These are phyloP conservation scores for Microtus montanus DNA, from an alignment of 2,113 vertebrate species.

Conservation along the genomic window DNA sequence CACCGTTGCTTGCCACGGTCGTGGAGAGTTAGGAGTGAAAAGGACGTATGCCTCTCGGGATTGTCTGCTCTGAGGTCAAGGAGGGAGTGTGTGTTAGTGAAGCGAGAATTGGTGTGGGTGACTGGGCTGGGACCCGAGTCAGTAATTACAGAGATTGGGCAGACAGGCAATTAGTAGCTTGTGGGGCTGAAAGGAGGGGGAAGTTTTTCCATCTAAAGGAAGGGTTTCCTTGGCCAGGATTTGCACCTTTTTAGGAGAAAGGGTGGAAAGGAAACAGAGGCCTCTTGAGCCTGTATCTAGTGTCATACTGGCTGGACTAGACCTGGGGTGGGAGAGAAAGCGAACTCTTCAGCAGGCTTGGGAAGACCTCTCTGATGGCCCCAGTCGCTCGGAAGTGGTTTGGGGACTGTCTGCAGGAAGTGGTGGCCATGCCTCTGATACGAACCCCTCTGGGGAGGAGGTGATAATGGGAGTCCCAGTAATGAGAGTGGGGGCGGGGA, in stretches of 20 bases:
- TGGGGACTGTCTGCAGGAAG: constrained; percentile 63
- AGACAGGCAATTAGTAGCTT: constrained; percentile 76
- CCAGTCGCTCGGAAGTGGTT: constrained; percentile 61
- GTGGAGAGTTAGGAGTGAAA: constrained; percentile 28
- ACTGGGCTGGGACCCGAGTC: constrained; percentile 43
- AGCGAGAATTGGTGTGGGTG: constrained; percentile 22
- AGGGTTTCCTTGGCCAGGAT: constrained; percentile 17
- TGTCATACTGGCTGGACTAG: background rate
- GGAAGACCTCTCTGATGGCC: constrained; percentile 41
- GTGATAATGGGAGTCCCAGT: constrained; percentile 20
- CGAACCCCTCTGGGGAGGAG: constrained; percentile 26
- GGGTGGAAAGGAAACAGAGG: background rate
- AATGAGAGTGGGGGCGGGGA: background rate
- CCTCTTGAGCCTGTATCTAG: background rate
- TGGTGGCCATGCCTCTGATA: constrained; percentile 41
- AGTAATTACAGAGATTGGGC: constrained; percentile 69
- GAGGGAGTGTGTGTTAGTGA: background rate
- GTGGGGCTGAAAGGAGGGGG: constrained; percentile 29
- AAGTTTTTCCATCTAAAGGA: background rate
- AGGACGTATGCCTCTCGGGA: background rate
- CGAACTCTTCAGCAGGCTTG: background rate
- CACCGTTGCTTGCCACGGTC: constrained; percentile 5
- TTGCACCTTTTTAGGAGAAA: constrained; percentile 32
- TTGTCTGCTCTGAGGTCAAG: background rate
- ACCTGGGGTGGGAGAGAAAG: background rate